phyloP scores from a whole-genome alignment of 2,888 invertebrate genomes.

The Parnassius orleans region DNA sequence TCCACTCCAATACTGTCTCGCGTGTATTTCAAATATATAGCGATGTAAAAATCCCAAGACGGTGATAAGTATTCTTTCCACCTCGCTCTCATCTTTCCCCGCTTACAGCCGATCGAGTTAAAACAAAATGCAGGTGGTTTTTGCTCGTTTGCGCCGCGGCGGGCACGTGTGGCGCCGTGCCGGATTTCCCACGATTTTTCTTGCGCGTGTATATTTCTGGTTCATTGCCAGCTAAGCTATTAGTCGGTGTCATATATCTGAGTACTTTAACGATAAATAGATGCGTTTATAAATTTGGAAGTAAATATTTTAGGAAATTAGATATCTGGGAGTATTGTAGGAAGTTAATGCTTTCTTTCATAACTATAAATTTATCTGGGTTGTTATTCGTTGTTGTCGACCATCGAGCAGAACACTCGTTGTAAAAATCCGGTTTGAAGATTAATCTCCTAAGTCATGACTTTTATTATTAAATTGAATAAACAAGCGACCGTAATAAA shows the following conservation, averaged over 20 bases:
- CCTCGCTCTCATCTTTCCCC: slow-evolving; percentile 29
- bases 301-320: not conserved
- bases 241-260: slow-evolving; percentile 27
- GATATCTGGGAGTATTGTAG: not conserved
- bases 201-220: slow-evolving; percentile 38
- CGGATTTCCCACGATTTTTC: slow-evolving; percentile 38
- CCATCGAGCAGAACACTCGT: too few relatives aligned
- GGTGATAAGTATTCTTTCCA: slow-evolving; percentile 31
- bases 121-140: slow-evolving; percentile 38
- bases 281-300: slow-evolving; percentile 1
- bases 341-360: too few relatives aligned
- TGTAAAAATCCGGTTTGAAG: too few relatives aligned
- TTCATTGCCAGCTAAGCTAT: slow-evolving; percentile 39
- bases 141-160: slow-evolving; percentile 27
- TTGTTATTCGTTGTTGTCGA: too few relatives aligned
- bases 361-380: too few relatives aligned
- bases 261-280: slow-evolving; percentile 11
- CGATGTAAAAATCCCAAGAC: slow-evolving; percentile 18
- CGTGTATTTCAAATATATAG: slow-evolving; percentile 5
- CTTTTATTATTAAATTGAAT: too few relatives aligned
- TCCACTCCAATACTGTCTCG: not conserved
- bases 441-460: too few relatives aligned
- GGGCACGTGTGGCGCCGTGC: slow-evolving; percentile 34
- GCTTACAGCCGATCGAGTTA: slow-evolving; percentile 31
- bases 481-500: too few relatives aligned